A percentile compares a stretch with the other conserved stretches of the same genome.
These are phyloP conservation scores for Brachionus koreanus DNA, from an alignment of 1,140 invertebrate species.

Conservation along the genomic window DNA sequence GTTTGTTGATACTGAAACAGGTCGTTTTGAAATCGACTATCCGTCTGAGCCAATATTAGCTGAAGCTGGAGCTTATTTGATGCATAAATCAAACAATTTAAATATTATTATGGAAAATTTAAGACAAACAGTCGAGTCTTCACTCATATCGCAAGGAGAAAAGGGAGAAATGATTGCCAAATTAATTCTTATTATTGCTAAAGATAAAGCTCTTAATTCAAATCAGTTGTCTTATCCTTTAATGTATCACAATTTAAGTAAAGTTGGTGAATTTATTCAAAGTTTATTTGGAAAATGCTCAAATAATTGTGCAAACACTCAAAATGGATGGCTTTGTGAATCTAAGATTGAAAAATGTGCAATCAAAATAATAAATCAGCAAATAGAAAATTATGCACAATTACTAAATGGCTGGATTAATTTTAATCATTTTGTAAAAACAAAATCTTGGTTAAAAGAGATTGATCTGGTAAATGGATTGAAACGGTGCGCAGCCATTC, in stretches of 20 bases:
- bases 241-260: background rate
- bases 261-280: slow-evolving; percentile 15
- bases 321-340: background rate
- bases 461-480: background rate
- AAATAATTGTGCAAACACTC: background rate
- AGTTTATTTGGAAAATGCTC: background rate
- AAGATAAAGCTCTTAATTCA: background rate
- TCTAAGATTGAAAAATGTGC: background rate
- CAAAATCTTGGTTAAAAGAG: background rate
- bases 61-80: background rate
- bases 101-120: background rate
- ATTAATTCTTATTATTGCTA: background rate
- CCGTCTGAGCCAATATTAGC: slow-evolving; percentile 21
- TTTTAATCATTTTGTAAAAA: slow-evolving; percentile 20
- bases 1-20: background rate
- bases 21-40: slow-evolving; percentile 4
- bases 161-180: slow-evolving; percentile 22
- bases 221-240: background rate
- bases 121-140: background rate
- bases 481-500: slow-evolving; percentile 6
- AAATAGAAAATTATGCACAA: background rate
- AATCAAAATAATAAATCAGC: background rate
- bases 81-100: background rate
- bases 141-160: background rate
- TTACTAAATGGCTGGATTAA: background rate